Percentiles rank a stretch among this genome's conserved stretches.
phyloP scores from a whole-genome alignment of 1,140 invertebrate genomes.

The Vollenhovia emeryi region DNA sequence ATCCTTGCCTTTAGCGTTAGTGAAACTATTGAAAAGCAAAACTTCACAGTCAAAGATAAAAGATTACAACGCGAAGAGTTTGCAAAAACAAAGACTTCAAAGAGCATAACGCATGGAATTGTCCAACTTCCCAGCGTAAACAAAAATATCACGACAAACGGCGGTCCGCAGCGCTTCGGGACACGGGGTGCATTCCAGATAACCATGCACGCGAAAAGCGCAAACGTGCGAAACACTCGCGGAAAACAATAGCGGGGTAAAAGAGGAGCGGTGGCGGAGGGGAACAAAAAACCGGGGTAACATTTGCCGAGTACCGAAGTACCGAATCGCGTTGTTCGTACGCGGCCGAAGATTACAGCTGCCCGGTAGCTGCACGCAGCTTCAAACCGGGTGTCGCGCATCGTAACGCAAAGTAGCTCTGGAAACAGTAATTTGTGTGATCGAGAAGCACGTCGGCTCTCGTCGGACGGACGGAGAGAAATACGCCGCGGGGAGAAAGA shows the following conservation, averaged over 20 bases:
- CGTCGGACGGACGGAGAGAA: conserved; percentile 35
- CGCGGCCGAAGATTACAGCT: conserved; percentile 49
- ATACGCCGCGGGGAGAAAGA: background rate
- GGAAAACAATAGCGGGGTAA: conserved; percentile 22
- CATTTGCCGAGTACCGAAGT: conserved; percentile 31
- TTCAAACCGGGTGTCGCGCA: conserved; percentile 25
- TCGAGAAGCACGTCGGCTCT: conserved; percentile 1
- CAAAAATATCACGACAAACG: conserved; percentile 58
- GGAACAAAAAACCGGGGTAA: conserved; percentile 26
- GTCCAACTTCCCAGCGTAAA: conserved; percentile 41
- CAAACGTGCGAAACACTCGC: conserved; percentile 51
- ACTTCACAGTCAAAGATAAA: conserved; percentile 23
- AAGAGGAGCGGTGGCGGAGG: background rate
- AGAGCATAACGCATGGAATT: conserved; percentile 50
- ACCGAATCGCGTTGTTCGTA: conserved; percentile 30
- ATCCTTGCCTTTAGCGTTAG: background rate
- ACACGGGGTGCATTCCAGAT: conserved; percentile 53
- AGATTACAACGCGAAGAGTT: conserved; percentile 26
- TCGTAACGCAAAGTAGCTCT: conserved; percentile 39
- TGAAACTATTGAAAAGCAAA: background rate
- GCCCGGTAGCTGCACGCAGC: background rate
- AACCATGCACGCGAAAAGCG: conserved; percentile 48
- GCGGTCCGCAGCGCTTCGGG: conserved; percentile 4
- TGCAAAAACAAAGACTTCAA: conserved; percentile 32
- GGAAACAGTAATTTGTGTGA: conserved; percentile 47